These are phyloP conservation scores for Leptinotarsa haldemani DNA, from an alignment of 2,888 invertebrate genomes.

Conservation along the genomic window DNA sequence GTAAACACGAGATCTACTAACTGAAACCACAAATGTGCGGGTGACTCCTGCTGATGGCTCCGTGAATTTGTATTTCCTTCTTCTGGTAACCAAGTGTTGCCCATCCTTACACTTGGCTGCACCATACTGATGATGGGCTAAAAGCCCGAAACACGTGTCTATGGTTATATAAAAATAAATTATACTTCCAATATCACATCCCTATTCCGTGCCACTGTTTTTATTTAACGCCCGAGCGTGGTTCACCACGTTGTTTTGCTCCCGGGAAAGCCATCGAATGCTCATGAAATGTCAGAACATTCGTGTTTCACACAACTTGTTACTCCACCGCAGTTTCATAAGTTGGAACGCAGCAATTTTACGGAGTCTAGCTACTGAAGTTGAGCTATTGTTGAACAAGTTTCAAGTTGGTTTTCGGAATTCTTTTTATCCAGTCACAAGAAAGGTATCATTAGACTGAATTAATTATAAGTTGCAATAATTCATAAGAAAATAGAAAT, in stretches of 20 bases:
- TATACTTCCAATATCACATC: neutral
- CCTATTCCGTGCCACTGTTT: constrained; percentile 23
- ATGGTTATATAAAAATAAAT: no score
- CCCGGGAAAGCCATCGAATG: constrained; percentile 33
- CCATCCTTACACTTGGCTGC: no score
- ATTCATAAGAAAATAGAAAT: neutral
- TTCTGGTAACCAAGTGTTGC: no score
- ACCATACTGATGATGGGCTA: no score
- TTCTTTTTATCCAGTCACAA: neutral
- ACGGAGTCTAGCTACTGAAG: constrained; percentile 9
- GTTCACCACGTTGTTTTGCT: constrained; percentile 32
- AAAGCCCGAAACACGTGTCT: no score
- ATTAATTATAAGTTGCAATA: constrained; percentile 1
- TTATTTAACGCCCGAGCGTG: constrained; percentile 25
- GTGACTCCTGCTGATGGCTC: no score
- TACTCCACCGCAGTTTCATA: constrained; percentile 35
- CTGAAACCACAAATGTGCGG: no score
- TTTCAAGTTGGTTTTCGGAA: neutral
- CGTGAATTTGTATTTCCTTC: no score
- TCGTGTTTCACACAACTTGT: constrained; percentile 38
- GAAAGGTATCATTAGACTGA: neutral
- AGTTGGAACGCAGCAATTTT: constrained; percentile 34
- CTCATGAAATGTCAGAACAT: constrained; percentile 33
- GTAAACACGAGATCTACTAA: no score
- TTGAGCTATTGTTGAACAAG: constrained; percentile 13